Conservation (phyloP, 1,140 invertebrate genomes). For the Teleogryllus occipitalis region DNA sequence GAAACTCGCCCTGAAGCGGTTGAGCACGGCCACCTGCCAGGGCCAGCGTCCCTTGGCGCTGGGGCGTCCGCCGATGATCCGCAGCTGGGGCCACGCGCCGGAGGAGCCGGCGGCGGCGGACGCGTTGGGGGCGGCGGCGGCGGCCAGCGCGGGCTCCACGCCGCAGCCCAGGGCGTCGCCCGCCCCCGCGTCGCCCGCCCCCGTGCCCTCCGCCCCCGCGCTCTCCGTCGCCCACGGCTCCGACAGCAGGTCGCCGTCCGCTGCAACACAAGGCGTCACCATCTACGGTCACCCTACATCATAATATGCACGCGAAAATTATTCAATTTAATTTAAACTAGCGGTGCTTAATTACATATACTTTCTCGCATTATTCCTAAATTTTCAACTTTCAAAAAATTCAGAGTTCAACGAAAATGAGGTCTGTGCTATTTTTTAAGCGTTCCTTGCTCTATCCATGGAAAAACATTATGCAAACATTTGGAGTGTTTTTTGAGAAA, state of each 20-base stretch:
- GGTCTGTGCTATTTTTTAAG: too few species aligned
- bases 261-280: not conserved
- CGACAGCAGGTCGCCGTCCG: not conserved
- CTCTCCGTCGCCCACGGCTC: not conserved
- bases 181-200: too few species aligned
- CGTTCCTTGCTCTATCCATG: too few species aligned
- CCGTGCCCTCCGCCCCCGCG: not conserved
- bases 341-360: too few species aligned
- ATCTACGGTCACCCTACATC: too few species aligned
- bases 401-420: too few species aligned
- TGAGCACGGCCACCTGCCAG: conserved; percentile 87
- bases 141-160: not conserved
- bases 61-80: conserved; percentile 79
- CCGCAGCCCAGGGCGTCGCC: not conserved
- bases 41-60: conserved; percentile 75
- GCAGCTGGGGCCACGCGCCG: not conserved
- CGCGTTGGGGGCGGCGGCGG: not conserved
- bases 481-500: too few species aligned
- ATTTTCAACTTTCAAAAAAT: too few species aligned
- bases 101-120: conserved; percentile 9
- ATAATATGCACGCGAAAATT: too few species aligned
- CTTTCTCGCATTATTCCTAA: too few species aligned
- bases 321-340: too few species aligned
- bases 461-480: too few species aligned
- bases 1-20: conserved; percentile 58